These are phyloP conservation scores for Brachionus angularis DNA, from an alignment of 1,140 invertebrate species.

Conservation along the genomic window DNA sequence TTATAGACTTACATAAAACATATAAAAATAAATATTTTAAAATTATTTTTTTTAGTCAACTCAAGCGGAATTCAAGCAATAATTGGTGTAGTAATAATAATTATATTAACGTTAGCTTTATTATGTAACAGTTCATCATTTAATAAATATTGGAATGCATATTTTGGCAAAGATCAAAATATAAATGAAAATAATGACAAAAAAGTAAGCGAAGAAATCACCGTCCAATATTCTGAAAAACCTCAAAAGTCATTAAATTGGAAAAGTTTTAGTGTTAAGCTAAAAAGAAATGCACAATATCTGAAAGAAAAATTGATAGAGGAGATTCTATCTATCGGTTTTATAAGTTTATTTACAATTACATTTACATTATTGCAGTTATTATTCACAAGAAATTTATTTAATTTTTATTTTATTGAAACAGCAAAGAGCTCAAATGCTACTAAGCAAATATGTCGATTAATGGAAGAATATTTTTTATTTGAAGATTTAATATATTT, in stretches of 20 bases:
- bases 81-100: neutral
- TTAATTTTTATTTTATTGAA: neutral
- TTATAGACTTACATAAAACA: no score
- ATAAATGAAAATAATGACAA: neutral
- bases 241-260: slow-evolving; percentile 20
- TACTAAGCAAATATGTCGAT: neutral
- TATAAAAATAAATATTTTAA: neutral
- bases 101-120: neutral
- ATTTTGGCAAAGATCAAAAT: slow-evolving; percentile 17
- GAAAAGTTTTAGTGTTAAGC: slow-evolving; percentile 20
- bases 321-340: neutral
- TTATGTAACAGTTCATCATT: slow-evolving; percentile 15
- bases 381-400: neutral
- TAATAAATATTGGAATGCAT: neutral
- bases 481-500: slow-evolving; percentile 30
- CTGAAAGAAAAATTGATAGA: neutral
- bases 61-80: slow-evolving; percentile 36
- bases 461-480: slow-evolving; percentile 20
- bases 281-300: neutral
- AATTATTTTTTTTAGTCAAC: slow-evolving; percentile 13
- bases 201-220: no score
- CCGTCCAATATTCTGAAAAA: neutral
- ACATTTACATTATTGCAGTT: neutral
- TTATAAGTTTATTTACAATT: neutral
- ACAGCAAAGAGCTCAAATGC: neutral